Conservation (phyloP, 2,113 vertebrate genomes). For the Caloenas nicobarica region DNA sequence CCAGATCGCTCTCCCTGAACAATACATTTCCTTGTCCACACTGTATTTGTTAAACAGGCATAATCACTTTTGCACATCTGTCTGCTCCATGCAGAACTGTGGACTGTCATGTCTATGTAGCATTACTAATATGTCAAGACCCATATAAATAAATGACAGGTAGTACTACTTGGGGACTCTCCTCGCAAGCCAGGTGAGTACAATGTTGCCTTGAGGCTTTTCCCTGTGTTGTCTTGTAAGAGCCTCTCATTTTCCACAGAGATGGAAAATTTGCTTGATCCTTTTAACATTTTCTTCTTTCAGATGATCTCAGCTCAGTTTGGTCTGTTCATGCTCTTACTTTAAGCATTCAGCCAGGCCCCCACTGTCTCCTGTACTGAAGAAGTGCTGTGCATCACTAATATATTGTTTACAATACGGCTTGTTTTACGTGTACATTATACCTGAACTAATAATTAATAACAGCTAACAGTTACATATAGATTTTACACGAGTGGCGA, state of each 20-base stretch:
- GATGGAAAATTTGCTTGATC: not conserved
- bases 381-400: not conserved
- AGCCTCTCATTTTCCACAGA: not conserved
- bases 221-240: not conserved
- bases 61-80: not conserved
- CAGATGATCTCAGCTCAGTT: not conserved
- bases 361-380: not conserved
- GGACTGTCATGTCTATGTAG: not conserved
- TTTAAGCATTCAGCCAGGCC: not conserved
- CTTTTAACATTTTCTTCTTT: not conserved
- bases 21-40: not conserved
- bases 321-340: not conserved
- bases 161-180: not conserved
- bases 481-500: not conserved
- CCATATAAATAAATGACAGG: not conserved
- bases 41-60: not conserved
- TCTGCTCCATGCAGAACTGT: not conserved
- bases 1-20: fast-evolving
- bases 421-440: not conserved
- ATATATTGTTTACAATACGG: not conserved
- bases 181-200: not conserved
- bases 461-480: not conserved
- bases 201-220: not conserved
- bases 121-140: not conserved
- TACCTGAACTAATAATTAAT: not conserved